Base-by-base conservation (phyloP, 2,113 vertebrate genomes). In the Bujurquina vittata region DNA sequence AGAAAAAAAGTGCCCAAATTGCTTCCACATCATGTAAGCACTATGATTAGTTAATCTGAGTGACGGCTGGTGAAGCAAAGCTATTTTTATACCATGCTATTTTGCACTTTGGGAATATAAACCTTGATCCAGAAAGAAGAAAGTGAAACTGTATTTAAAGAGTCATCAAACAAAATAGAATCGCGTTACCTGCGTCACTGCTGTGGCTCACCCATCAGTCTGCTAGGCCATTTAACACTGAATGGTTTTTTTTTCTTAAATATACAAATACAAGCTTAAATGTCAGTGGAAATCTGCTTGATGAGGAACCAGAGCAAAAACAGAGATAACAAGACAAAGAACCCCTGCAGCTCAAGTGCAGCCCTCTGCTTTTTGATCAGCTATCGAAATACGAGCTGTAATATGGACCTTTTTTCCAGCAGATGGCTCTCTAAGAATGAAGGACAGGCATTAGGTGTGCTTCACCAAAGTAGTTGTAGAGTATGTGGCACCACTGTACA, bases 401-500 rank as follows among this genome's bases (percentile, higher is more conserved):
- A 73, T 84, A 46, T 15, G n/a, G n/a, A 1, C 5, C 43, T 7
- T 84, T 12, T 65, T 72, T 67, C 89, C 94, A 93, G 92, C 56
- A 94, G 94, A 88, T 91, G 94, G 92, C 91, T 31, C 69, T 85
- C 90, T 90, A 86, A 84, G 84, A 84, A 80, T 69, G 73, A 20
- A 74, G 69, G 9, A 75, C 18, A 33, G 79, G 76, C 10, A 87
- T 12, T 15, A 55, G 17, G 31, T 72, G 63, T 10, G 17, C 58
- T 11, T 65, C 62, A 46, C 7, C n/a, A 54, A 6, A 43, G 43
- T 54, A 58, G 35, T 85, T 20, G 26, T n/a, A 46, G 14, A 57
- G 31, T 5, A 17, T 4, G 23, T 33, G n/a, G 4, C 49, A 22
- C 15, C 11, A 43, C 23, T 63, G 31, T 31, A 12, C 40, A 79